phyloP scores from a whole-genome alignment of 2,113 vertebrate genomes.

The mouse (Mus musculus) region DNA sequence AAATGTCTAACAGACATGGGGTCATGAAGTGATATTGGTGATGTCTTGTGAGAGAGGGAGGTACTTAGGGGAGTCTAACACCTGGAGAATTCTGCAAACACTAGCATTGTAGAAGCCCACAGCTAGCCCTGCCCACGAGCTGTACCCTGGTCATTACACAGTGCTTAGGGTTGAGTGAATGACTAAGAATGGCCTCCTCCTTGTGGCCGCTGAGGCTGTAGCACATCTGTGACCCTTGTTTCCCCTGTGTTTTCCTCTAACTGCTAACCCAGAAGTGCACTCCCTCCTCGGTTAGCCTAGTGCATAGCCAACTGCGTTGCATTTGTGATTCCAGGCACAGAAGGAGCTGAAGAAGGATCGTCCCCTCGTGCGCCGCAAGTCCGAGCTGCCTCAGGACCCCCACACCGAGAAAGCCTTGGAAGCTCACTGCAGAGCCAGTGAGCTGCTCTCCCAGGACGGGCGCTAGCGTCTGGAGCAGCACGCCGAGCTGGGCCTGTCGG shows the following conservation, averaged over 20 bases:
- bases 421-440: slow-evolving; percentile 95
- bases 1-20: background rate
- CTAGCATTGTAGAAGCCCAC: accelerated
- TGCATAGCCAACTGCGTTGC: slow-evolving; percentile 42
- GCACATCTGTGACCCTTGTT: accelerated
- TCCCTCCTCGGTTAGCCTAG: background rate
- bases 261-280: background rate
- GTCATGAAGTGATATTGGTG: background rate
- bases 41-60: too few species aligned
- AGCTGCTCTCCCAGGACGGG: slow-evolving; percentile 94
- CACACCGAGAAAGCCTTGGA: slow-evolving; percentile 97
- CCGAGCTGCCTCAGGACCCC: slow-evolving; percentile 97
- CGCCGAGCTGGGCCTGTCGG: slow-evolving; percentile 66
- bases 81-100: background rate
- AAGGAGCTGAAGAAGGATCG: slow-evolving; percentile 95
- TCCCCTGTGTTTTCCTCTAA: accelerated
- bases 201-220: too few species aligned
- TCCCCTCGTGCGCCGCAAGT: slow-evolving; percentile 95
- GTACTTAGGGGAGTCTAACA: too few species aligned
- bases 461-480: slow-evolving; percentile 89
- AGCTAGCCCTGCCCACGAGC: accelerated
- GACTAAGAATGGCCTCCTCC: background rate
- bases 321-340: slow-evolving; percentile 88
- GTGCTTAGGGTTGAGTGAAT: accelerated
- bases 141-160: accelerated